A percentile compares a stretch with the other conserved stretches of the same genome.
These are phyloP conservation scores for Drosophila atripex DNA, from an alignment of 2,888 invertebrate species.

Conservation along the genomic window DNA sequence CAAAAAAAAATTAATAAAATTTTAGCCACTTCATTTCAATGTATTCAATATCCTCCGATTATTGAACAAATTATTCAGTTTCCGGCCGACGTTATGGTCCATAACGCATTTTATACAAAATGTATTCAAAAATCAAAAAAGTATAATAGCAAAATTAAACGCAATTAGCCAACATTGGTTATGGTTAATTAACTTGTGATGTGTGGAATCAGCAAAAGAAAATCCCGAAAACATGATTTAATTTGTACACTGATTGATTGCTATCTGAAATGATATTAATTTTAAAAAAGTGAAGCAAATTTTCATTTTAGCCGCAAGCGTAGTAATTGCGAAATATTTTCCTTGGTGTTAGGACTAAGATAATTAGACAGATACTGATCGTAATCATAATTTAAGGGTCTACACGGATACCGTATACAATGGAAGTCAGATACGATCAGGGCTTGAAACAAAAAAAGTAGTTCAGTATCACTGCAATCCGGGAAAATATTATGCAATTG, in stretches of 20 bases:
- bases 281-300: conserved; percentile 1
- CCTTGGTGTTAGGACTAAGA: background rate
- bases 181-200: conserved; percentile 49
- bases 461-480: conserved; percentile 54
- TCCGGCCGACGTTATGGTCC: conserved; percentile 12
- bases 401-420: conserved; percentile 9
- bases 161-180: conserved; percentile 9
- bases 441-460: conserved; percentile 22
- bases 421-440: background rate
- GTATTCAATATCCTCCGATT: background rate
- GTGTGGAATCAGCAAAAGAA: conserved; percentile 34
- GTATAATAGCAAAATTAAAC: background rate
- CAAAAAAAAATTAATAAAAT: background rate
- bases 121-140: background rate
- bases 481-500: conserved; percentile 52
- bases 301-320: too few relatives aligned
- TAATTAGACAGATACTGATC: conserved; percentile 13
- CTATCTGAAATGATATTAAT: conserved; percentile 13
- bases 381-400: conserved; percentile 4
- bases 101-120: conserved; percentile 5
- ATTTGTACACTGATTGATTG: conserved; percentile 20
- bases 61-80: conserved; percentile 1
- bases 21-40: background rate
- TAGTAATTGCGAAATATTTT: conserved; percentile 7
- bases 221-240: conserved; percentile 1